Conservation (phyloP, 2,888 invertebrate species). For the Chrysopilus asiliformis region DNA sequence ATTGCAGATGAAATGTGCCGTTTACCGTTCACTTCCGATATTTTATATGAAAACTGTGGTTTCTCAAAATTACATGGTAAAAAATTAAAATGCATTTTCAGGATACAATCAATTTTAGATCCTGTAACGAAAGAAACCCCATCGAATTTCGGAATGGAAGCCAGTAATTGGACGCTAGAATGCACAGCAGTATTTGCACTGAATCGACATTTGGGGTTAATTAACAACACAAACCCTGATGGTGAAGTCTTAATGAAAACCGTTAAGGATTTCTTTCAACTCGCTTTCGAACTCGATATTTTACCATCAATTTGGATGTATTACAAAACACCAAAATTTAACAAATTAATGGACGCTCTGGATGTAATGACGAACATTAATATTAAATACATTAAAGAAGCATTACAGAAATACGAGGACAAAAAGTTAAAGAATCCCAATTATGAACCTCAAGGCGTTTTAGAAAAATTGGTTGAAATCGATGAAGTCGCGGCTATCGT, state of each 20-base stretch:
- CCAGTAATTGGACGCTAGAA: constrained; percentile 43
- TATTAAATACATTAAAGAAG: constrained; percentile 29
- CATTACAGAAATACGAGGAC: constrained; percentile 22
- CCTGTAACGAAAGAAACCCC: constrained; percentile 23
- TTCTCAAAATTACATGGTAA: no score
- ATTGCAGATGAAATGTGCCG: no score
- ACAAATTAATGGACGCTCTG: constrained; percentile 20
- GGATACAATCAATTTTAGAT: constrained; percentile 1
- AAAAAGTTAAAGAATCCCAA: constrained; percentile 25
- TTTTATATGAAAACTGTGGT: no score
- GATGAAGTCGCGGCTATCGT: constrained; percentile 48
- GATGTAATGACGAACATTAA: constrained; percentile 24
- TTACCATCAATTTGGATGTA: constrained; percentile 28
- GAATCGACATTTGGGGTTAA: constrained; percentile 18
- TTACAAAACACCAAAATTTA: constrained; percentile 24
- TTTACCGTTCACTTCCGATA: no score
- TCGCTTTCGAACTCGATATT: constrained; percentile 21
- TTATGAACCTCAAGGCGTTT: constrained; percentile 42
- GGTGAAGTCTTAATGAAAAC: constrained; percentile 15
- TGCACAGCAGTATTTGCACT: constrained; percentile 27
- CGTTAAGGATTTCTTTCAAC: constrained; percentile 10
- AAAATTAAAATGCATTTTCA: no score
- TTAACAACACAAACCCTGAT: constrained; percentile 12
- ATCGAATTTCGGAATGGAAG: constrained; percentile 33
- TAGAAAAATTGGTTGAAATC: constrained; percentile 47